Percentiles rank a stretch among this genome's conserved stretches.
Conservation (phyloP, 2,888 invertebrate genomes). For the Leptopilina myrica region DNA sequence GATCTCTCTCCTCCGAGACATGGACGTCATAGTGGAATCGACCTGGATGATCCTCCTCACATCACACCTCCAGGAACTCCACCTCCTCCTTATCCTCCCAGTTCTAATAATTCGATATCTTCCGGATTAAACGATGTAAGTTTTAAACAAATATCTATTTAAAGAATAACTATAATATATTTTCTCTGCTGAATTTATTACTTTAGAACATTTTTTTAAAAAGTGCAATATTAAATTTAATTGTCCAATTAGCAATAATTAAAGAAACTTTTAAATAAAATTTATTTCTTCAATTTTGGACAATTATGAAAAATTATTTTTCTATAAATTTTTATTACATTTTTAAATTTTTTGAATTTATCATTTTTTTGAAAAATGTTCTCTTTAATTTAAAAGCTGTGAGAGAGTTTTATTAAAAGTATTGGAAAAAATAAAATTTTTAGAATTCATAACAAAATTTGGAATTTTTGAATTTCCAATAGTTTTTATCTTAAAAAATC, state of each 20-base stretch:
- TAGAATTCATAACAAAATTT: too few relatives aligned
- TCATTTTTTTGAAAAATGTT: not conserved
- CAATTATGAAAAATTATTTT: too few relatives aligned
- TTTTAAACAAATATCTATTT: not conserved
- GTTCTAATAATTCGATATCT: conserved; percentile 66
- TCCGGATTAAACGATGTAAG: conserved; percentile 61
- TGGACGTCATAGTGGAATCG: conserved; percentile 63
- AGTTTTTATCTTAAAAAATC: too few relatives aligned
- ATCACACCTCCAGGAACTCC: conserved; percentile 91
- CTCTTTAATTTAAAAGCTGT: too few relatives aligned
- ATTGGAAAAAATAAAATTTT: too few relatives aligned
- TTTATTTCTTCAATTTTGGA: not conserved
- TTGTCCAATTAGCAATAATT: too few relatives aligned
- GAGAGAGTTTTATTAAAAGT: too few relatives aligned
- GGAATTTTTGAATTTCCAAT: too few relatives aligned
- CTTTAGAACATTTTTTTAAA: too few relatives aligned
- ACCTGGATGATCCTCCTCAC: conserved; percentile 75
- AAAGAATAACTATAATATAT: not conserved
- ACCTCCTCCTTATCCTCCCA: conserved; percentile 87
- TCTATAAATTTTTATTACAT: not conserved
- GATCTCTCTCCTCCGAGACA: conserved; percentile 77
- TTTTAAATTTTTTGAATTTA: not conserved
- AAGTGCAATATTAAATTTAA: too few relatives aligned
- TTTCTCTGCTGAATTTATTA: not conserved
- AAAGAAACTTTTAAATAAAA: too few relatives aligned